Conservation (phyloP, 2,113 vertebrate species). For the Eonycteris spelaea region DNA sequence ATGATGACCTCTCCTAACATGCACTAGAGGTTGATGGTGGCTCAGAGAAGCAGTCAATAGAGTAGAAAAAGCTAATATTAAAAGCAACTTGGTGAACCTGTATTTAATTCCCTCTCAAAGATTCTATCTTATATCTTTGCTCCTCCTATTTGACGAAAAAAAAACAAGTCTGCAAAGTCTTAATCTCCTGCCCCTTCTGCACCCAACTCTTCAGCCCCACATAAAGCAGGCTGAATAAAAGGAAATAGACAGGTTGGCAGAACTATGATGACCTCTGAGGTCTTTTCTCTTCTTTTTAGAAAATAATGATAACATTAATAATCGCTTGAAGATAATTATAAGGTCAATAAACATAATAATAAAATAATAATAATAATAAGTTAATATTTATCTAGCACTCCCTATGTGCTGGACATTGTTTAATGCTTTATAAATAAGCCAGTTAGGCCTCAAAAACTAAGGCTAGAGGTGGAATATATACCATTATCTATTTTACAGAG, state of each 20-base stretch:
- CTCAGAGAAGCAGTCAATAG: neutral
- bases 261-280: neutral
- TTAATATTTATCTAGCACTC: neutral
- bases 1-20: neutral
- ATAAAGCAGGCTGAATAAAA: neutral
- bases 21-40: neutral
- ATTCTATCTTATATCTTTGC: neutral
- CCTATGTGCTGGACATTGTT: no score
- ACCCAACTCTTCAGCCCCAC: neutral
- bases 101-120: neutral
- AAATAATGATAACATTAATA: neutral
- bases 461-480: neutral
- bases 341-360: neutral
- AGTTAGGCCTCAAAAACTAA: neutral
- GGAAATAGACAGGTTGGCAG: neutral
- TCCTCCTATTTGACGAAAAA: neutral
- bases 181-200: rapidly evolving
- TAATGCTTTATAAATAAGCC: neutral
- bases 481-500: neutral
- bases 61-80: neutral
- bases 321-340: neutral
- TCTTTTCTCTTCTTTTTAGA: neutral
- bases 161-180: neutral
- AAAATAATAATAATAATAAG: neutral
- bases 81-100: neutral